Evolutionary conservation across 2,113 vertebrate species (phyloP), one percentile per base, ranked within the genome.

Genomic region (Crotalus tigris): DNA sequence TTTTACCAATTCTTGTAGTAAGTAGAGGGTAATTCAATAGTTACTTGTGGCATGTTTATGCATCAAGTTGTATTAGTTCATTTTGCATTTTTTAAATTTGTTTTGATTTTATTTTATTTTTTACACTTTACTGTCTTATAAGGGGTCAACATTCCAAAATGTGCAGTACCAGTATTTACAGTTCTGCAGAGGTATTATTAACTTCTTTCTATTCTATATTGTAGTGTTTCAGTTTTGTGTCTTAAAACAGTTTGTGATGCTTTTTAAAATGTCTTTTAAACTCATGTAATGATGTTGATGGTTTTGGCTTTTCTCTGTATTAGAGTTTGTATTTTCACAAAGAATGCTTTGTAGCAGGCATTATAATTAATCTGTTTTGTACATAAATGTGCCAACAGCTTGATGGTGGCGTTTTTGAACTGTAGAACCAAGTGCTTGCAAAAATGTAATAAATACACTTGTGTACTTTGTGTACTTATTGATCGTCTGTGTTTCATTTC

Each of bases 341-440:
- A 98, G 97, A 98, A 98, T 99, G 99, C 98, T 99, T 99, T 98
- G 98, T 99, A 99, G 98, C 98, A 98, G 98, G 98, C 98, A 99
- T 98, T 99, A 98, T 97, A 97, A 98, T 98, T 97, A 98, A 98
- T 99, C 98, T 99, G 99, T 99, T 99, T 99, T 99, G 99, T 99
- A 99, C 98, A 99, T 99, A 98, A 98, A 98, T 99, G 99, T 99
- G 99, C 99, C 98, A 99, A 99, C 98, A 98, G 99, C 99, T 99
- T 98, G 98, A 99, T 98, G 98, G 98, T 99, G 99, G 99, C 98
- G 98, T 99, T 99, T 99, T 99, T 98, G 98, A 99, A 98, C 98
- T 99, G 99, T 99, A 98, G 98, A 99, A 99, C 98, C 98, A 99
- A 99, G 98, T 99, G 99, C 99, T 99, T 99, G 99, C 99, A 98